These are phyloP conservation scores for Pipistrellus pipistrellus DNA, from an alignment of 2,797 vertebrate species.

Conservation along the genomic window DNA sequence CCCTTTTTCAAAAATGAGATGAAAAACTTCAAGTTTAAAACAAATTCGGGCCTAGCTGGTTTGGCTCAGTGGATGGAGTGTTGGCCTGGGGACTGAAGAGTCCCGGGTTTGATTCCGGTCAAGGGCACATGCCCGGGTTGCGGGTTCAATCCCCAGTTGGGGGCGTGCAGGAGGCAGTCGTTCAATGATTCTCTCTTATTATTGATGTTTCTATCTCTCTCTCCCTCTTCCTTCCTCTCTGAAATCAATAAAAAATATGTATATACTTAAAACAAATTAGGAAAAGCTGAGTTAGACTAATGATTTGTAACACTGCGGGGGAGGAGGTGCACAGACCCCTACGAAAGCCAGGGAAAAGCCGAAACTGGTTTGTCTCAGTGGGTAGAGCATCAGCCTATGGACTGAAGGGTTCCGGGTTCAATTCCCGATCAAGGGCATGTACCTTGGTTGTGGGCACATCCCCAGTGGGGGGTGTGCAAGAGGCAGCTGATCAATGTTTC, in stretches of 20 bases:
- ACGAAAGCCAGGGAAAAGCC: not conserved
- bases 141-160: not conserved
- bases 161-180: not conserved
- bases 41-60: not conserved
- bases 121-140: not conserved
- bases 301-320: not conserved
- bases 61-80: not conserved
- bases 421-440: too few relatives aligned
- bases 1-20: not conserved
- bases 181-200: not conserved
- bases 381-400: too few relatives aligned
- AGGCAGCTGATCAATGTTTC: too few relatives aligned
- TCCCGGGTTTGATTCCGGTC: not conserved
- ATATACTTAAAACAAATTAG: not conserved
- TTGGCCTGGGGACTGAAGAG: not conserved
- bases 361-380: too few relatives aligned
- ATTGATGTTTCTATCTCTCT: not conserved
- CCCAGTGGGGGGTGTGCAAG: too few relatives aligned
- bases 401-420: too few relatives aligned
- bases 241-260: too few relatives aligned
- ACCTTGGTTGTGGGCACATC: too few relatives aligned
- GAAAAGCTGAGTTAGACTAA: not conserved
- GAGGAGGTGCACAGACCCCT: not conserved
- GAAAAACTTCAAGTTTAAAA: not conserved
- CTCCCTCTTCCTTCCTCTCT: not conserved